phyloP scores from a whole-genome alignment of 30 jellyfish, hydroid and myxozoan species.

The Pelagia noctiluca region DNA sequence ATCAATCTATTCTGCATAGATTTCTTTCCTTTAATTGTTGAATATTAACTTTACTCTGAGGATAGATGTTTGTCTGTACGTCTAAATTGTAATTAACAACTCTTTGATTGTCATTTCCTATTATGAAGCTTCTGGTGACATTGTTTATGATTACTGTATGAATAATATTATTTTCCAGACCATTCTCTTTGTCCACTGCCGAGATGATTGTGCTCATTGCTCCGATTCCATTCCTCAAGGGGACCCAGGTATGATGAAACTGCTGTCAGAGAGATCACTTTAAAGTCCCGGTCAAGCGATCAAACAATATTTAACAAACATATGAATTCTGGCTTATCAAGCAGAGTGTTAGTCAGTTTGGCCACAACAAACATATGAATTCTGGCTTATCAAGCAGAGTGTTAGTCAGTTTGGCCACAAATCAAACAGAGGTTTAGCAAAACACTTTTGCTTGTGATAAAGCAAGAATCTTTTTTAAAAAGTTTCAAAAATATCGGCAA shows the following conservation, averaged over 20 bases:
- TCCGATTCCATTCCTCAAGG: constrained; percentile 4
- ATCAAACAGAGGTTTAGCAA: neutral
- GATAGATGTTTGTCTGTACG: too few species aligned
- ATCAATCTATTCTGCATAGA: too few species aligned
- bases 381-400: neutral
- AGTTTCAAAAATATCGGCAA: too few species aligned
- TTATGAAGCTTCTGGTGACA: too few species aligned
- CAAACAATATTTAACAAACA: neutral
- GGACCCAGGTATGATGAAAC: neutral
- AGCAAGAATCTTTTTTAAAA: too few species aligned
- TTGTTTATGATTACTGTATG: too few species aligned
- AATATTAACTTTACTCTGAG: too few species aligned
- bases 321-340: neutral
- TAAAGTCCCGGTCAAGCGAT: neutral
- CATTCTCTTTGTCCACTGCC: neutral
- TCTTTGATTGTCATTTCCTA: too few species aligned
- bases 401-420: neutral
- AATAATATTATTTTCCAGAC: neutral
- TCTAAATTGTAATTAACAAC: too few species aligned
- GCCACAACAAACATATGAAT: neutral
- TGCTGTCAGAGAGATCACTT: neutral
- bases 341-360: neutral
- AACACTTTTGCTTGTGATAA: too few species aligned
- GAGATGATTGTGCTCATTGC: neutral
- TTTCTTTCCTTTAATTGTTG: too few species aligned